Conservation (phyloP, 2,888 invertebrate genomes). For the Harpalus rufipes region DNA sequence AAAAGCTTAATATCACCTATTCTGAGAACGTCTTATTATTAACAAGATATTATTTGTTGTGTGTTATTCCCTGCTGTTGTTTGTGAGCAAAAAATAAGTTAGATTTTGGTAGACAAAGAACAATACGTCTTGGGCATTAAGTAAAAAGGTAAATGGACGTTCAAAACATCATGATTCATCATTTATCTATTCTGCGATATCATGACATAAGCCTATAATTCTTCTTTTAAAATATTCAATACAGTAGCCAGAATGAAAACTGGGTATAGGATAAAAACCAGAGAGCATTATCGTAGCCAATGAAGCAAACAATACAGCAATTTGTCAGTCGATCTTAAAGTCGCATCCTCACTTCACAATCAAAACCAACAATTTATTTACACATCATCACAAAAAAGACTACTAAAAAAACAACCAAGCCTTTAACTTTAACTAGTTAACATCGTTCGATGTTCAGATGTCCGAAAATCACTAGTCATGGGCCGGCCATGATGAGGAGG, state of each 20-base stretch:
- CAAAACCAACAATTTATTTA: conserved; percentile 49
- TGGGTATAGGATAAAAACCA: conserved; percentile 35
- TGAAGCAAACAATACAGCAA: conserved; percentile 37
- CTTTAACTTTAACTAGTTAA: conserved; percentile 52
- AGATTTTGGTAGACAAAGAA: conserved; percentile 3
- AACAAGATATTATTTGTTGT: neutral
- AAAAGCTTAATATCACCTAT: neutral
- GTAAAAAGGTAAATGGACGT: neutral
- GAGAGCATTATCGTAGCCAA: conserved; percentile 47
- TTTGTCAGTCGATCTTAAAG: conserved; percentile 46
- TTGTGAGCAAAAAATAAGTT: neutral
- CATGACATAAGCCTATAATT: conserved; percentile 36
- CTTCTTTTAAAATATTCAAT: conserved; percentile 31
- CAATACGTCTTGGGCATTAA: neutral
- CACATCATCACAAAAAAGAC: conserved; percentile 33
- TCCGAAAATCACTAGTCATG: conserved; percentile 55
- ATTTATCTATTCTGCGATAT: neutral
- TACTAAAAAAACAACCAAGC: conserved; percentile 36
- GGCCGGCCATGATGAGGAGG: conserved; percentile 1
- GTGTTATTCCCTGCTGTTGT: neutral
- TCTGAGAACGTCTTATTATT: neutral
- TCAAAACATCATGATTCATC: conserved; percentile 9
- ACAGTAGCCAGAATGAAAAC: conserved; percentile 34
- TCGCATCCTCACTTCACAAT: conserved; percentile 51
- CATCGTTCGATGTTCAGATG: conserved; percentile 30